phyloP scores from a whole-genome alignment of 2,888 invertebrate species.

The Taenaris catops region DNA sequence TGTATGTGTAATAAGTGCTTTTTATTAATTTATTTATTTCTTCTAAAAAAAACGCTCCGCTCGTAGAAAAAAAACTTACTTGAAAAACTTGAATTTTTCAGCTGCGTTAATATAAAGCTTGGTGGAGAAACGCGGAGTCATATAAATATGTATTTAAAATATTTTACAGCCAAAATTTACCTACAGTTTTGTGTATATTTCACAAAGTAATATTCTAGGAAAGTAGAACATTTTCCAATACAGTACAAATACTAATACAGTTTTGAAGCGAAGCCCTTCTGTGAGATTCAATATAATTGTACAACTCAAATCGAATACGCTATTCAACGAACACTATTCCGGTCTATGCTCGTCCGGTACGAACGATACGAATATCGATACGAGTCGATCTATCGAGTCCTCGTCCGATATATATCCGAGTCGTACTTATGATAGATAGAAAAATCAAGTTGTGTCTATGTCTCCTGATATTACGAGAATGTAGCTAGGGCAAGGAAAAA shows the following conservation, averaged over 20 bases:
- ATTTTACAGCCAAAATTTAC: too few species aligned
- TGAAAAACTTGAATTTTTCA: too few species aligned
- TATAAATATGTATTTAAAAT: too few species aligned
- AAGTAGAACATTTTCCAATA: conserved; percentile 70
- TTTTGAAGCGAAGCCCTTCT: conserved; percentile 21
- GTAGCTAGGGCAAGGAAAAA: conserved; percentile 83
- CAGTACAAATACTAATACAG: conserved; percentile 17
- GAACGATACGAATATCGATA: conserved; percentile 54
- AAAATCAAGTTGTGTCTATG: conserved; percentile 91
- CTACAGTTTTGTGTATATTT: too few species aligned
- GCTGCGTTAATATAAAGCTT: too few species aligned
- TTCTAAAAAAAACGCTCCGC: too few species aligned
- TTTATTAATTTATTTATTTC: too few species aligned
- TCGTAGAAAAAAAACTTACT: too few species aligned
- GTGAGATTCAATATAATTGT: conserved; percentile 83
- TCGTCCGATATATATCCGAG: conserved; percentile 61
- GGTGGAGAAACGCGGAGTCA: too few species aligned
- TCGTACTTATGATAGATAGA: conserved; percentile 79
- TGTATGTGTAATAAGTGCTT: too few species aligned
- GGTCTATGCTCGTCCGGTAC: conserved; percentile 54
- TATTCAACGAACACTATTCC: conserved; percentile 62
- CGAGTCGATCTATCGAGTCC: conserved; percentile 61
- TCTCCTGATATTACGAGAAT: conserved; percentile 88
- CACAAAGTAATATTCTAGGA: too few species aligned
- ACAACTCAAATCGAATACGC: conserved; percentile 68